Evolutionary conservation across 2,797 vertebrate genomes (phyloP), one percentile per base, ranked within the genome.

Genomic region (Tolypeutes matacus): DNA sequence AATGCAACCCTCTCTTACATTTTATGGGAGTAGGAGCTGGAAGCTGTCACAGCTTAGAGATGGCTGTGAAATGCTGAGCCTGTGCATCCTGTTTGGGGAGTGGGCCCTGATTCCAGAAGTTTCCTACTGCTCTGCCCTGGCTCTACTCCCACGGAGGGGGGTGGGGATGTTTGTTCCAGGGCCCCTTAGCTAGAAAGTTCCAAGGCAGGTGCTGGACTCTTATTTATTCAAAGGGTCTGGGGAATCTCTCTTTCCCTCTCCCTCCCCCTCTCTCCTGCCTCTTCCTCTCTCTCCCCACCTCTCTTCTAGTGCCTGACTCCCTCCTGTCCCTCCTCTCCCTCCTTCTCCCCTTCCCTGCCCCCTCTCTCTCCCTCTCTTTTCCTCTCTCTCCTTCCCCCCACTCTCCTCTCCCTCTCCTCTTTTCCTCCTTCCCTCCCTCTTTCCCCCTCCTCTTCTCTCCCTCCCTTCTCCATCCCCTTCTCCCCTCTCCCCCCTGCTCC

Each of bases 261-360:
- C 1, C 0, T 0, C 8, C 2, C 18, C 20, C 11, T 39, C 65
- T 10, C 10, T 14, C 3, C 23, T 21, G 0, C 1, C 5, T 20
- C 15, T 11, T 14, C 3, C 17, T 5, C 0, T 39, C 58, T n/a
- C n/a, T n/a, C n/a, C n/a, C n/a, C n/a, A n/a, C n/a, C n/a, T n/a
- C n/a, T n/a, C n/a, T n/a, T n/a, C n/a, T n/a, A n/a, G n/a, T n/a
- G n/a, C n/a, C n/a, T n/a, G n/a, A n/a, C 18, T 18, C 3, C 3
- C 2, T 18, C 56, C 25, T 14, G 3, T 2, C 2, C 7, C 11
- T 29, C 20, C 27, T 31, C 0, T 25, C 18, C 8, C n/a, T 3
- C 4, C 8, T 7, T n/a, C 23, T 14, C 4, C 17, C 6, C 46
- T 31, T 18, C 46, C 49, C 20, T 21, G 0, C 20, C 25, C 5